Base-by-base conservation (phyloP, 2,888 invertebrate species). In the Drosophila algonquin region DNA sequence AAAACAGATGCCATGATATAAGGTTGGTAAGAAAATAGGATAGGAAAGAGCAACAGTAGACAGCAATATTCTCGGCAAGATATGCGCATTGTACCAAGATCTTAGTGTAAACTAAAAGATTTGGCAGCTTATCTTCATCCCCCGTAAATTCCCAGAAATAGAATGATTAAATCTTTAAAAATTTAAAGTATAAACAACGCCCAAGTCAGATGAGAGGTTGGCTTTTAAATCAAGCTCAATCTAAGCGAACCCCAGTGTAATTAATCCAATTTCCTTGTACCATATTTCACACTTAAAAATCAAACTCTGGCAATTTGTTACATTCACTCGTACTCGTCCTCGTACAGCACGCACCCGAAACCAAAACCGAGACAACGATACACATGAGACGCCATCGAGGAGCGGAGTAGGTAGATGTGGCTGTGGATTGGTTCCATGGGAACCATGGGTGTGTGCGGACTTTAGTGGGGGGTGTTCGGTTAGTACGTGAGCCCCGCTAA, bases 251-350 rank as follows among this genome's bases (percentile, higher is more conserved):
- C 62, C 67, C 52, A 50, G 54, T 59, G 65, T 80, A 80, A 80
- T 83, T 80, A 80, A 80, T 83, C 58, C 73, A 68, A 61, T 79
- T 73, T 71, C 53, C 61, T 51, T 75, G 48, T 68, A 53, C 70
- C 69, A 75, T 81, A 71, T 79, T 79, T 76, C 65, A 73, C 69
- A 69, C 73, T 77, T 77, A 71, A 73, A 81, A 81, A 81, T 81
- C 81, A 85, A 82, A 82, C 70, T 69, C 78, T 16, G 18, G 76
- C 76, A 65, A 82, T 82, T 82, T 82, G 82, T 82, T 70, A 80
- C 61, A 74, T 55, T 68, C 79, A 62, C 74, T 81, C 79, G 73
- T 1, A 18, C 18, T 18, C 18, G 18, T 68, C 59, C 48, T 27
- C 53, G 18, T 27, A 40, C n/a, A 16, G 46, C 59, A 68, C 69